phyloP scores from a whole-genome alignment of 1,140 invertebrate species.

The Teleogryllus occipitalis region DNA sequence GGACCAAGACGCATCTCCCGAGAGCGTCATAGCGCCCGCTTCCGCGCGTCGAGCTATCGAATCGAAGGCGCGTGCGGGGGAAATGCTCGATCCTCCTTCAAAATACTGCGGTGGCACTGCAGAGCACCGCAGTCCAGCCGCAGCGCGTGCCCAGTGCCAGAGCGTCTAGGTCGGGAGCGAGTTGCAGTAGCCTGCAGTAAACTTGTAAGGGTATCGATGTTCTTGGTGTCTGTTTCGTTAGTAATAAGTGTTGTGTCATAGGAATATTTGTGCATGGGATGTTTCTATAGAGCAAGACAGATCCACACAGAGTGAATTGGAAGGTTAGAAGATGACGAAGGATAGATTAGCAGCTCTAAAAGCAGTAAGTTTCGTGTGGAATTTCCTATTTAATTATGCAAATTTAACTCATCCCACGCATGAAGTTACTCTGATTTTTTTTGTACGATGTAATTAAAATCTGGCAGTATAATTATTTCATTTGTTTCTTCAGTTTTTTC shows the following conservation, averaged over 20 bases:
- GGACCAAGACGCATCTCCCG: too few relatives aligned
- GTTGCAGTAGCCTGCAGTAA: background rate
- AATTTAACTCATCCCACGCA: background rate
- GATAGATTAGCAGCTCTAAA: constrained; percentile 94
- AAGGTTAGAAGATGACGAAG: constrained; percentile 81
- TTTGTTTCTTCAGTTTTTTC: too few relatives aligned
- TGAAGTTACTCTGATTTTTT: too few relatives aligned
- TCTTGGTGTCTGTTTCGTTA: background rate
- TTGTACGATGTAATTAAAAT: too few relatives aligned
- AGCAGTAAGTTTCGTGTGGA: constrained; percentile 60
- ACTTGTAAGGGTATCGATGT: background rate
- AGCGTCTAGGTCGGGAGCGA: background rate
- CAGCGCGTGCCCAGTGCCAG: background rate
- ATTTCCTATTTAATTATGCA: background rate
- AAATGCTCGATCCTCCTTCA: background rate
- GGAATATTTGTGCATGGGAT: background rate
- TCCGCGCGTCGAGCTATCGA: background rate
- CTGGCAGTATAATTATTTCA: too few relatives aligned
- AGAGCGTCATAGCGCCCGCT: background rate
- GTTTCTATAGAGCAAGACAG: background rate
- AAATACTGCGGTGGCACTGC: background rate
- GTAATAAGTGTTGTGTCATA: background rate
- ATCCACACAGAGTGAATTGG: constrained; percentile 37
- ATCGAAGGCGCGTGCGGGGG: background rate
- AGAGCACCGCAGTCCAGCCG: background rate